phyloP scores from a whole-genome alignment of 2,888 invertebrate species.

The Zootermopsis nevadensis region DNA sequence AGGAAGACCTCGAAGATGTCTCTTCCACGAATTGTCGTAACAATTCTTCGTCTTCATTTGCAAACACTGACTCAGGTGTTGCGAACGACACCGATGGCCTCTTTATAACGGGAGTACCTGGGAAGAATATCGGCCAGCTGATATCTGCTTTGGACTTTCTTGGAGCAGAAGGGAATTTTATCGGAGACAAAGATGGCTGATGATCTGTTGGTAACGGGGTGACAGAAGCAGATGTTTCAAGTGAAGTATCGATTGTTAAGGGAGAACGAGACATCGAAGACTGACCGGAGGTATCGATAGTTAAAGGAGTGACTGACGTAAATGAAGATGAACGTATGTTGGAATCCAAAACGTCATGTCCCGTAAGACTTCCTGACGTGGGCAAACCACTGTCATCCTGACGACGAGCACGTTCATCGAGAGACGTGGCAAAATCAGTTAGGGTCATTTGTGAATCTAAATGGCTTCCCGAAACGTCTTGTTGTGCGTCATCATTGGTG shows the following conservation, averaged over 20 bases:
- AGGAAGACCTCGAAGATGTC: background rate
- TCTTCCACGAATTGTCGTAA: constrained; percentile 9
- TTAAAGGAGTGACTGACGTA: background rate
- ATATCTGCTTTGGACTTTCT: constrained; percentile 49
- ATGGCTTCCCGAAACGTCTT: constrained; percentile 15
- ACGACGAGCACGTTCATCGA: too few species aligned
- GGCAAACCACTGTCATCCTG: too few species aligned
- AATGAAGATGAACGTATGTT: background rate
- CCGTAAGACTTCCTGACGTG: too few species aligned
- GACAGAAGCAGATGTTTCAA: background rate
- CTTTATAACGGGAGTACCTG: constrained; percentile 49
- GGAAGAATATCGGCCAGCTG: constrained; percentile 51
- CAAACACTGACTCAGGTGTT: constrained; percentile 31
- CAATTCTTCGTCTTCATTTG: constrained; percentile 19
- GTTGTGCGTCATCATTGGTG: background rate
- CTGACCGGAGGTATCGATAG: background rate
- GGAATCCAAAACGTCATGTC: background rate
- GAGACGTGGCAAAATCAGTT: background rate
- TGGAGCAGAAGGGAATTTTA: background rate
- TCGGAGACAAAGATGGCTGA: constrained; percentile 11
- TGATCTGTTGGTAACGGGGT: background rate
- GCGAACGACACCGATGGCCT: constrained; percentile 42
- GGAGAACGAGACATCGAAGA: background rate
- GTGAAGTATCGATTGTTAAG: background rate
- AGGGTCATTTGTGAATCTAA: constrained; percentile 17